Conservation (phyloP, 2,113 vertebrate genomes). For the Zosterops pallidus region DNA sequence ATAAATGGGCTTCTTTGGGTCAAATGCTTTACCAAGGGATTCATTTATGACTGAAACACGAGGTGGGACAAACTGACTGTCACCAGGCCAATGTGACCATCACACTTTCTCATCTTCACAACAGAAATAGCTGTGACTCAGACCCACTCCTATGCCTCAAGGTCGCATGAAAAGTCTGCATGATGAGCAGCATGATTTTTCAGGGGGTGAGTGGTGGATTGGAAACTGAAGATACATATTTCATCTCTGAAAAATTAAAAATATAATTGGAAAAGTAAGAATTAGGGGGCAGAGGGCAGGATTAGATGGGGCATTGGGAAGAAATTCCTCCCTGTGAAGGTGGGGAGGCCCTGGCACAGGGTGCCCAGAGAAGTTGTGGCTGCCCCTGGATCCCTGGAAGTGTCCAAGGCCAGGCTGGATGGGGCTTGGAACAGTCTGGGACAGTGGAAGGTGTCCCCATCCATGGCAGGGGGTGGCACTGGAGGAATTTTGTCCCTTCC, state of each 20-base stretch:
- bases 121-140: background rate
- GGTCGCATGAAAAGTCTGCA: fast-evolving
- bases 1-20: background rate
- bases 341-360: background rate
- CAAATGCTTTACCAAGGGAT: background rate
- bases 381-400: background rate
- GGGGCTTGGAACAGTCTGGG: fast-evolving
- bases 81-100: background rate
- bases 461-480: fast-evolving
- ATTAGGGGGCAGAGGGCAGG: background rate
- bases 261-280: background rate
- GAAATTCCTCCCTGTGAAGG: fast-evolving
- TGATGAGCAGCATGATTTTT: fast-evolving
- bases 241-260: background rate
- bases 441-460: background rate
- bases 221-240: background rate
- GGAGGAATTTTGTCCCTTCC: background rate
- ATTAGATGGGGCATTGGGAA: fast-evolving
- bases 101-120: background rate
- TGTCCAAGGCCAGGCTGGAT: fast-evolving
- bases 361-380: background rate
- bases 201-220: background rate
- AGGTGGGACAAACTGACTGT: background rate
- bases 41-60: background rate
- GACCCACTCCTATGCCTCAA: background rate